These are phyloP conservation scores for Brenthis daphne DNA, from an alignment of 2,888 invertebrate genomes.

Conservation along the genomic window DNA sequence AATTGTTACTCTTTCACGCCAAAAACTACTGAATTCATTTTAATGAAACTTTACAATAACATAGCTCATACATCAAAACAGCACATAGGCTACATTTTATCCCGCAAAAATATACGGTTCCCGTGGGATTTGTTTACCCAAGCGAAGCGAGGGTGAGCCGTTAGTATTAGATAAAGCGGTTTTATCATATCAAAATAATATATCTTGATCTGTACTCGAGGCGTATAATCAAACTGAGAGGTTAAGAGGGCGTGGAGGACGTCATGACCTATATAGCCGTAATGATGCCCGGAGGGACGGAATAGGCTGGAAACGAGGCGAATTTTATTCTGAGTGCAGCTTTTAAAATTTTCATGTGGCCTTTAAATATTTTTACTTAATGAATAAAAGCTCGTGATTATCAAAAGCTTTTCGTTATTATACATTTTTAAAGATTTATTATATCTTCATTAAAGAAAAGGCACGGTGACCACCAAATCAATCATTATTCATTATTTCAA, in stretches of 20 bases:
- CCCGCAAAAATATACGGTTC: neutral
- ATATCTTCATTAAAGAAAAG: no score
- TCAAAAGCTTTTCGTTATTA: neutral
- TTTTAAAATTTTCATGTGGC: constrained; percentile 1
- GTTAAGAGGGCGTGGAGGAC: constrained; percentile 41
- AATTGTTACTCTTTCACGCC: no score
- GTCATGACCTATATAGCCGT: constrained; percentile 49
- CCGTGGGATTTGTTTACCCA: no score
- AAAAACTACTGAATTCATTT: no score
- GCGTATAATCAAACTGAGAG: constrained; percentile 39
- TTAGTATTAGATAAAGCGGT: constrained; percentile 25
- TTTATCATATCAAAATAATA: constrained; percentile 24
- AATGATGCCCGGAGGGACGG: constrained; percentile 45
- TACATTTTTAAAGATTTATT: neutral
- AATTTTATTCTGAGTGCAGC: constrained; percentile 16
- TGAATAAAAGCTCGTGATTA: constrained; percentile 8
- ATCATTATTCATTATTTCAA: no score
- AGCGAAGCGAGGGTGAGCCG: no score
- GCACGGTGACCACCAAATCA: no score
- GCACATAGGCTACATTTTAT: neutral
- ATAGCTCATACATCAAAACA: no score
- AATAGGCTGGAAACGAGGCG: constrained; percentile 20
- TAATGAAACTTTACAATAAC: no score
- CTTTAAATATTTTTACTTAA: constrained; percentile 2
- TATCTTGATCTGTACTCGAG: constrained; percentile 36